These are phyloP conservation scores for Beaufortia kweichowensis DNA, from an alignment of 2,113 vertebrate species.

Conservation along the genomic window DNA sequence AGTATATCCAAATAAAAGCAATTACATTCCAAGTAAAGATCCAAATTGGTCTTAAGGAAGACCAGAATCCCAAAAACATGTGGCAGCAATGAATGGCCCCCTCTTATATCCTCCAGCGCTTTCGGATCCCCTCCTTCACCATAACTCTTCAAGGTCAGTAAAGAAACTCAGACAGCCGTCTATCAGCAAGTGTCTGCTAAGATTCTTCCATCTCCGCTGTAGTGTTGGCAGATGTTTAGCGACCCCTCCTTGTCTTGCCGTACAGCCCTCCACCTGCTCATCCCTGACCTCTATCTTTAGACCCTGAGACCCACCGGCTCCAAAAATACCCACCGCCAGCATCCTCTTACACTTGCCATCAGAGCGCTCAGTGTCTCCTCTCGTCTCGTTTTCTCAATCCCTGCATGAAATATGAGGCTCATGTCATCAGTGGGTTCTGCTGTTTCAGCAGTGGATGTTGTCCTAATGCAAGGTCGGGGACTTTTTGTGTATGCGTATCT, in stretches of 20 bases:
- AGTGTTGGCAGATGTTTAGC: slow-evolving; percentile 47
- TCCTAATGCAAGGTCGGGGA: slow-evolving; percentile 11
- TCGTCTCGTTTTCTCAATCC: slow-evolving; percentile 22
- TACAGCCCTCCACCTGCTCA: slow-evolving; percentile 13
- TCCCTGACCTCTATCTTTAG: slow-evolving; percentile 32
- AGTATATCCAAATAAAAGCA: neutral
- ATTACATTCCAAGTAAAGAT: neutral
- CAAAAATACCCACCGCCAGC: slow-evolving; percentile 36
- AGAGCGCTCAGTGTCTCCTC: slow-evolving; percentile 2
- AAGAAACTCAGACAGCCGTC: neutral
- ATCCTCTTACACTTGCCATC: slow-evolving; percentile 1
- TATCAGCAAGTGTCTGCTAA: neutral
- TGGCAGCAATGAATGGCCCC: slow-evolving; percentile 2
- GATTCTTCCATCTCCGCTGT: slow-evolving; percentile 6
- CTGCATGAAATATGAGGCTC: slow-evolving; percentile 9
- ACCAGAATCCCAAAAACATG: slow-evolving; percentile 10
- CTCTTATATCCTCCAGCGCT: neutral
- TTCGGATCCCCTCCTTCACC: neutral
- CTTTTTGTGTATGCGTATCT: neutral
- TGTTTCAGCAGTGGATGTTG: slow-evolving; percentile 31
- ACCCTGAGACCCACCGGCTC: neutral
- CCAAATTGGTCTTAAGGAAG: slow-evolving; percentile 27
- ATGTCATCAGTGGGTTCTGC: slow-evolving; percentile 18
- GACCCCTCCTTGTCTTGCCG: neutral
- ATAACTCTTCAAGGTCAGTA: slow-evolving; percentile 25